These are phyloP conservation scores for Panagrolaimus sp. DNA, from an alignment of 1,140 invertebrate species.

Conservation along the genomic window DNA sequence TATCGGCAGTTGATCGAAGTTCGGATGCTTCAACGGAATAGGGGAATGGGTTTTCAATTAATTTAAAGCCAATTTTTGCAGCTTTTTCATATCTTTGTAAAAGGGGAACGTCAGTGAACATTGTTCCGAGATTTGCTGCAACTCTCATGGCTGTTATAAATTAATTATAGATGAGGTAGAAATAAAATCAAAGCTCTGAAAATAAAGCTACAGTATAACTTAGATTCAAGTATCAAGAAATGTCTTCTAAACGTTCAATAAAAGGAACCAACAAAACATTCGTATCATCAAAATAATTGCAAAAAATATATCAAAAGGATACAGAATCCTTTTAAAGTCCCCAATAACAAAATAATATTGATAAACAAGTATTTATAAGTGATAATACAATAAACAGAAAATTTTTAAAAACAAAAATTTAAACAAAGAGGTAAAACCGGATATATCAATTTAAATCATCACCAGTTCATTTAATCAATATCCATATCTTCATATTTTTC, in stretches of 20 bases:
- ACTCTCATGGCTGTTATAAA: conserved; percentile 13
- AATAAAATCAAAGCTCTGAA: neutral
- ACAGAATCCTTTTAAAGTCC: no score
- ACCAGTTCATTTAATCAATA: neutral
- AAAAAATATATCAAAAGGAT: no score
- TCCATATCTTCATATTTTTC: neutral
- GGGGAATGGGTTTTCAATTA: conserved; percentile 18
- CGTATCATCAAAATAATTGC: neutral
- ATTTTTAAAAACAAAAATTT: no score
- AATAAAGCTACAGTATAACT: neutral
- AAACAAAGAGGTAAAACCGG: neutral
- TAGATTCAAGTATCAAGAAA: no score
- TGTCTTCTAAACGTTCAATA: no score
- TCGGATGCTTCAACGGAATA: conserved; percentile 17
- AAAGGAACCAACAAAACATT: neutral
- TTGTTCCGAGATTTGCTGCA: conserved; percentile 20
- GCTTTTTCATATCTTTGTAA: conserved; percentile 19
- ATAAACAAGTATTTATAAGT: no score
- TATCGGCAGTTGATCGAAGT: conserved; percentile 8
- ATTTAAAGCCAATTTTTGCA: conserved; percentile 20
- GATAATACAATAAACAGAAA: no score
- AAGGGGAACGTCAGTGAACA: conserved; percentile 23
- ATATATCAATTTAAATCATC: neutral
- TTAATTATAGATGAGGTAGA: neutral
- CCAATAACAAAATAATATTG: no score